Evolutionary conservation across 2,113 vertebrate species (phyloP), one percentile per base, ranked within the genome.

Genomic region (Tichodroma muraria): DNA sequence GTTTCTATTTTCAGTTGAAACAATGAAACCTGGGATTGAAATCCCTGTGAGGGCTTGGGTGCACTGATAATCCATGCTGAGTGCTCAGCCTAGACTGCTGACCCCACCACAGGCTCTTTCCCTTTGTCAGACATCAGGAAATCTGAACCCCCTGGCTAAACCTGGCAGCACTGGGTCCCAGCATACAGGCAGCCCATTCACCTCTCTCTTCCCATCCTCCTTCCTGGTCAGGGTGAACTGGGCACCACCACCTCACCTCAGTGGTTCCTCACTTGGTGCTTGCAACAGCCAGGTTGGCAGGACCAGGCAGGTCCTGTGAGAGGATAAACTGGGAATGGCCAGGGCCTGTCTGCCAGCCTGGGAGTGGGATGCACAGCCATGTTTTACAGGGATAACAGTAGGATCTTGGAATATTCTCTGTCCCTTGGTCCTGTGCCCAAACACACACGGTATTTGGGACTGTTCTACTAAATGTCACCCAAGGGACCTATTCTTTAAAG

Each of bases 401-500:
- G 21, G 13, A 57, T 21, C 27, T 24, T 37, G 40, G 16, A 2
- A 13, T 21, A 8, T 50, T 79, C 27, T 70, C 25, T 52, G 8
- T 49, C 9, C 16, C 33, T 61, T 57, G 17, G 31, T 53, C 37
- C 60, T 90, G 50, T 57, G 75, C 60, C 42, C 53, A 79, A 71
- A 71, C 15, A 71, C 21, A 35, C 3, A 4, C 1, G 25, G 52
- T 92, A 96, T 98, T 97, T 94, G 91, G 75, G 94, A 96, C 96
- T 97, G 97, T 95, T 97, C 95, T 94, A 90, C 53, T 61, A 54
- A 53, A 37, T n/a, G 69, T 65, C 42, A 89, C 94, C 96, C 93
- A 77, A 64, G 85, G 96, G 97, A 97, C 83, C 68, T 97, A 97
- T 98, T 97, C 95, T 97, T 98, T 79, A 77, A 84, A 93, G 88